Conservation (phyloP, 2,888 invertebrate species). For the Perizoma flavofasciatum region DNA sequence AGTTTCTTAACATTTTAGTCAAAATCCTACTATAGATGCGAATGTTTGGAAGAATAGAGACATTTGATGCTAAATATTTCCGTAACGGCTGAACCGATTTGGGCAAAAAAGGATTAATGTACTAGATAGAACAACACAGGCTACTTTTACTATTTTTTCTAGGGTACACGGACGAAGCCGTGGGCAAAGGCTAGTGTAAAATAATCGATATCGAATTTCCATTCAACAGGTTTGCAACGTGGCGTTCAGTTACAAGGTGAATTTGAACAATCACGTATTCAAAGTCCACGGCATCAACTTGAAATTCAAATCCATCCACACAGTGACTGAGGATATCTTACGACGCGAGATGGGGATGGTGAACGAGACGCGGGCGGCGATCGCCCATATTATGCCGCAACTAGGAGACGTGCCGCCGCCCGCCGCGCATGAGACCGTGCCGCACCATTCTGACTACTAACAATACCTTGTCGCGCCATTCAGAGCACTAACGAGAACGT, state of each 20-base stretch:
- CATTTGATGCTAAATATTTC: no score
- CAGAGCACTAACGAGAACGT: no score
- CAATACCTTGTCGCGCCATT: background rate
- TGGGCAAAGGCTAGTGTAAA: no score
- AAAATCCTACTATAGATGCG: no score
- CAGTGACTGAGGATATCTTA: conserved; percentile 73
- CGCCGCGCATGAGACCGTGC: conserved; percentile 68
- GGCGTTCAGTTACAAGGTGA: conserved; percentile 80
- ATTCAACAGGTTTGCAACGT: conserved; percentile 73
- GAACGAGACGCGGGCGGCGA: conserved; percentile 63
- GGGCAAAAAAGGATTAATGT: no score
- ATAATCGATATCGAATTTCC: no score
- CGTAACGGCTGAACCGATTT: no score
- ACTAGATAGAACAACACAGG: no score
- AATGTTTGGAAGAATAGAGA: no score
- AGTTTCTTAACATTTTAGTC: no score
- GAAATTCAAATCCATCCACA: conserved; percentile 80
- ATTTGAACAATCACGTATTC: conserved; percentile 77
- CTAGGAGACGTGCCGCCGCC: conserved; percentile 63
- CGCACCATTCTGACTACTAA: conserved; percentile 37
- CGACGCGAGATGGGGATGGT: conserved; percentile 67
- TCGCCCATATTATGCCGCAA: conserved; percentile 70
- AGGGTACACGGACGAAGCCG: no score
- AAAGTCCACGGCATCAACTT: conserved; percentile 78
- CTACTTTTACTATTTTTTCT: no score